These are phyloP conservation scores for Idris sp. DNA, from an alignment of 1,140 invertebrate species.

Conservation along the genomic window DNA sequence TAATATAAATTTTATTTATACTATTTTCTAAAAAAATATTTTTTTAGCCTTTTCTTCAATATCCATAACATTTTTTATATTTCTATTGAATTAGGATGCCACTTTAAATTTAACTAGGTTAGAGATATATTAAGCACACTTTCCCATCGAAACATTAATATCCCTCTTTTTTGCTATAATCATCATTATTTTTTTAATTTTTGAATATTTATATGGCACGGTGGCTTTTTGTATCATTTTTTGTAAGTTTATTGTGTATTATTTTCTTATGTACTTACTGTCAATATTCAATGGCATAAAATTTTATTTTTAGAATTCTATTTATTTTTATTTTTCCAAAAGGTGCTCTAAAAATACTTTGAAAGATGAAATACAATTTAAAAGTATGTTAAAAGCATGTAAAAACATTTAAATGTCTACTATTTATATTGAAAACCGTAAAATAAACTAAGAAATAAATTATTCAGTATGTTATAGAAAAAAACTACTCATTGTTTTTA, in stretches of 20 bases:
- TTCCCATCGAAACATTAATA: constrained; percentile 38
- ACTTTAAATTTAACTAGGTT: too few species aligned
- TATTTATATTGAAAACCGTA: constrained; percentile 4
- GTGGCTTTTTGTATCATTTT: constrained; percentile 30
- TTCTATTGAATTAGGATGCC: too few species aligned
- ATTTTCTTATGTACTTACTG: constrained; percentile 6
- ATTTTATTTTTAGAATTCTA: constrained; percentile 42
- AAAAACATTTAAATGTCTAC: too few species aligned
- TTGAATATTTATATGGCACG: constrained; percentile 19
- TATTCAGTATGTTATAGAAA: not conserved
- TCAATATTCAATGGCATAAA: constrained; percentile 12
- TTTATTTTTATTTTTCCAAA: too few species aligned
- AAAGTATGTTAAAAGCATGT: too few species aligned
- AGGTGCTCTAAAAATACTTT: too few species aligned
- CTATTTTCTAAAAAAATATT: too few species aligned
- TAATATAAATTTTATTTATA: too few species aligned
- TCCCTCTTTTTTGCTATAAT: constrained; percentile 37
- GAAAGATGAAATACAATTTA: too few species aligned
- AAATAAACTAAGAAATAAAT: not conserved
- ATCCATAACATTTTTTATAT: too few species aligned
- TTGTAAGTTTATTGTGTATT: constrained; percentile 16
- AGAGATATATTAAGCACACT: constrained; percentile 54
- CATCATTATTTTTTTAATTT: too few species aligned
- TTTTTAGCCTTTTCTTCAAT: too few species aligned
- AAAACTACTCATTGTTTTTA: not conserved